These are phyloP conservation scores for Acipenser ruthenus DNA, from an alignment of 2,797 vertebrate genomes.

Conservation along the genomic window DNA sequence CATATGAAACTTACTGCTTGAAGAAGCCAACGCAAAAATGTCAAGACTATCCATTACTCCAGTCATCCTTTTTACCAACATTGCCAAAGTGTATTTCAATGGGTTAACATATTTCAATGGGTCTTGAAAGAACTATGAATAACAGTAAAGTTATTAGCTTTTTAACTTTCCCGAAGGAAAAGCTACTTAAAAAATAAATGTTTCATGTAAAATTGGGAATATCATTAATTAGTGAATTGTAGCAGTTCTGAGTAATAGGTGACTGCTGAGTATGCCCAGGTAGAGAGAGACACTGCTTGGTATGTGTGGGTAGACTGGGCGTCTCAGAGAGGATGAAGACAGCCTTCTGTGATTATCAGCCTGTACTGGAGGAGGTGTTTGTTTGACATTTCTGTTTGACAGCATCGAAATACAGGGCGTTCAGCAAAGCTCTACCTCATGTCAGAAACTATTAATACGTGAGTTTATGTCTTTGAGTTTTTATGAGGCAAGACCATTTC, in stretches of 20 bases:
- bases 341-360: conserved; percentile 72
- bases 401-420: conserved; percentile 59
- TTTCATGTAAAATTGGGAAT: too few species aligned
- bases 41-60: too few species aligned
- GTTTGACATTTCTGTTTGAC: conserved; percentile 76
- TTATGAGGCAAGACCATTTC: conserved; percentile 43
- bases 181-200: too few species aligned
- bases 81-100: too few species aligned
- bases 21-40: too few species aligned
- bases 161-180: too few species aligned
- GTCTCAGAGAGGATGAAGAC: conserved; percentile 65
- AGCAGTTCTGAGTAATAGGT: conserved; percentile 21
- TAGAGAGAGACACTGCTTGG: conserved; percentile 1
- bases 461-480: conserved; percentile 55
- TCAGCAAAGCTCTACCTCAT: conserved; percentile 52
- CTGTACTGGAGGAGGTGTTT: conserved; percentile 77
- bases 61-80: too few species aligned
- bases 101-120: too few species aligned
- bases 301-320: conserved; percentile 13
- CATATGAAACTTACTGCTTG: too few species aligned
- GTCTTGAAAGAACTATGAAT: too few species aligned
- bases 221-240: conserved; percentile 8
- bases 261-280: conserved; percentile 22
- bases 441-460: conserved; percentile 68
- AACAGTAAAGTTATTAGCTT: too few species aligned